Percentiles rank a stretch among this genome's conserved stretches.
Conservation (phyloP, 2,888 invertebrate species). For the Netelia melanura region DNA sequence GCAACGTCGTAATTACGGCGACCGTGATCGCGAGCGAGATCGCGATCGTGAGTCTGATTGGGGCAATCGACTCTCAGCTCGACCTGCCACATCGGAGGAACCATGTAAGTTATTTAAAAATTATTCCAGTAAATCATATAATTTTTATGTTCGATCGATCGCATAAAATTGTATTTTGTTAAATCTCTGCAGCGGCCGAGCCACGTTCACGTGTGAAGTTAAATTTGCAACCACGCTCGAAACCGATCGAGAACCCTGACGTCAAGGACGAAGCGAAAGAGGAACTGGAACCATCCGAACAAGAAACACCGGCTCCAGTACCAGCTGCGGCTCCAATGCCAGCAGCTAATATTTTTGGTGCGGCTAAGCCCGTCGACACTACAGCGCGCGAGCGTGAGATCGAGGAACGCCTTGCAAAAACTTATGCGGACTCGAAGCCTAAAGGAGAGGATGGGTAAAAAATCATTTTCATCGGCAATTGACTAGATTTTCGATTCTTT, state of each 20-base stretch:
- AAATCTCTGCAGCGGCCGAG: constrained; percentile 81
- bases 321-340: constrained; percentile 86
- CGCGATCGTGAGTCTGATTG: constrained; percentile 65
- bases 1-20: constrained; percentile 80
- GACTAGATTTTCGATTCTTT: constrained; percentile 3
- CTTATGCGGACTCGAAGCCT: constrained; percentile 77
- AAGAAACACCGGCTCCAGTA: constrained; percentile 57
- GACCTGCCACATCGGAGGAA: constrained; percentile 66
- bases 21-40: constrained; percentile 75
- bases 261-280: constrained; percentile 68
- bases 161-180: not conserved
- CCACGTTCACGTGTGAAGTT: constrained; percentile 92
- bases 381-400: constrained; percentile 95
- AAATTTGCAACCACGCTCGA: constrained; percentile 92
- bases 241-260: constrained; percentile 87
- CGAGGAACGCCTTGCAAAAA: constrained; percentile 92
- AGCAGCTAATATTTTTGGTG: constrained; percentile 95
- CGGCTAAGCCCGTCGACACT: constrained; percentile 97
- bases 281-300: constrained; percentile 68
- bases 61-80: constrained; percentile 58
- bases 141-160: not conserved
- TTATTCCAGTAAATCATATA: not conserved
- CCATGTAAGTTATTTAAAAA: constrained; percentile 46
- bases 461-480: not conserved
- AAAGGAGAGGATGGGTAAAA: constrained; percentile 78